phyloP scores from a whole-genome alignment of 2,113 vertebrate species.

The Aviceda subcristata region DNA sequence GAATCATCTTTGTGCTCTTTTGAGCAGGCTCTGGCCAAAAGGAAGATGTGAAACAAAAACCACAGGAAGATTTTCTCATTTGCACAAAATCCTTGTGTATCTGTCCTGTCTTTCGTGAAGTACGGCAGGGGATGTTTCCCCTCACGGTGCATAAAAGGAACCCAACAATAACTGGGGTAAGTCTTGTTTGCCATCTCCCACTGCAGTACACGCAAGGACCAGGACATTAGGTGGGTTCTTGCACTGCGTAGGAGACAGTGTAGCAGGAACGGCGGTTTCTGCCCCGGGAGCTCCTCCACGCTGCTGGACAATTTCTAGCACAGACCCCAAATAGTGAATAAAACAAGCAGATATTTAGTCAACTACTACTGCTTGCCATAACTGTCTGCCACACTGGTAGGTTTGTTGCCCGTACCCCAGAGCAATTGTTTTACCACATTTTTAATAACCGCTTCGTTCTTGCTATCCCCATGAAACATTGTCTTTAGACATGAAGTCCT shows the following conservation, averaged over 20 bases:
- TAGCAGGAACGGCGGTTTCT: neutral
- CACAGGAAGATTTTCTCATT: neutral
- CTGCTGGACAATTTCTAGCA: neutral
- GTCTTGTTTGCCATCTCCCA: neutral
- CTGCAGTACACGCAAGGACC: neutral
- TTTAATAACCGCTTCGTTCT: neutral
- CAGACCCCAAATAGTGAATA: neutral
- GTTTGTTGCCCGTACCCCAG: neutral
- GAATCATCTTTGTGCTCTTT: neutral
- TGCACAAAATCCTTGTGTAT: neutral
- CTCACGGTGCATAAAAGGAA: neutral
- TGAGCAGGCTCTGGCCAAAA: neutral
- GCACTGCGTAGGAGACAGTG: accelerated
- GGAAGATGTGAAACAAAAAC: neutral
- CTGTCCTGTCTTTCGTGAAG: neutral
- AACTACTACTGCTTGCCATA: neutral
- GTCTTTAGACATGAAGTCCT: neutral
- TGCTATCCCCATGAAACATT: neutral
- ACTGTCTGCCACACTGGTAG: neutral
- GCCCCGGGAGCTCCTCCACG: neutral
- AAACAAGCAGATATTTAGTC: neutral
- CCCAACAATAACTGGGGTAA: neutral
- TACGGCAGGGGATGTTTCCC: accelerated
- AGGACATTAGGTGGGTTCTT: neutral
- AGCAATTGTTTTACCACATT: neutral